phyloP scores from a whole-genome alignment of 1,140 invertebrate genomes.

The Globodera rostochiensis region DNA sequence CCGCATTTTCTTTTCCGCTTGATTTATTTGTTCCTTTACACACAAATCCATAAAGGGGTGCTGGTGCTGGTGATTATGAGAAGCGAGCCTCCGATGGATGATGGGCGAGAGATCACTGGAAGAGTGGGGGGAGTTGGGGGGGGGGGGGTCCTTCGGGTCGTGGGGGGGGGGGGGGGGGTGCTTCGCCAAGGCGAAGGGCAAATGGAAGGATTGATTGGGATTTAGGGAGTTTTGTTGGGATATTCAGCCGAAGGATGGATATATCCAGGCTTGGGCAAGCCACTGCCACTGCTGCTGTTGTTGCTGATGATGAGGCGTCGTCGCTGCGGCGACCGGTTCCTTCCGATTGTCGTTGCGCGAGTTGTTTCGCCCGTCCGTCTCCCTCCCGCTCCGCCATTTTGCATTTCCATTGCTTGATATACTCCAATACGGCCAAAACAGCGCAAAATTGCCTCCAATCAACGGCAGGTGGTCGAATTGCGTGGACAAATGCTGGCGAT shows the following conservation, averaged over 20 bases:
- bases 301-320: background rate
- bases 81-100: too few relatives aligned
- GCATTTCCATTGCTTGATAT: background rate
- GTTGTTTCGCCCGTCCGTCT: background rate
- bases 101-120: background rate
- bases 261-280: background rate
- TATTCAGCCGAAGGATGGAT: background rate
- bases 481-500: background rate
- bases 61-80: background rate
- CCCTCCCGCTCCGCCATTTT: background rate
- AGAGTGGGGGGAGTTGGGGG: background rate
- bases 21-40: background rate
- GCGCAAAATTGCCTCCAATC: background rate
- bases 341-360: slow-evolving; percentile 1
- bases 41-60: background rate
- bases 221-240: background rate
- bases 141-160: background rate
- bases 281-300: background rate
- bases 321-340: slow-evolving; percentile 9
- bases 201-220: slow-evolving; percentile 1
- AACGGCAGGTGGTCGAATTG: background rate
- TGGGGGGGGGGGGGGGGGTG: background rate
- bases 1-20: slow-evolving; percentile 1
- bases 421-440: background rate
- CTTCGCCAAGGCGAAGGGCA: slow-evolving; percentile 4